Evolutionary conservation across 2,797 vertebrate species (phyloP).

Genomic region (Phalanger gymnotis): DNA sequence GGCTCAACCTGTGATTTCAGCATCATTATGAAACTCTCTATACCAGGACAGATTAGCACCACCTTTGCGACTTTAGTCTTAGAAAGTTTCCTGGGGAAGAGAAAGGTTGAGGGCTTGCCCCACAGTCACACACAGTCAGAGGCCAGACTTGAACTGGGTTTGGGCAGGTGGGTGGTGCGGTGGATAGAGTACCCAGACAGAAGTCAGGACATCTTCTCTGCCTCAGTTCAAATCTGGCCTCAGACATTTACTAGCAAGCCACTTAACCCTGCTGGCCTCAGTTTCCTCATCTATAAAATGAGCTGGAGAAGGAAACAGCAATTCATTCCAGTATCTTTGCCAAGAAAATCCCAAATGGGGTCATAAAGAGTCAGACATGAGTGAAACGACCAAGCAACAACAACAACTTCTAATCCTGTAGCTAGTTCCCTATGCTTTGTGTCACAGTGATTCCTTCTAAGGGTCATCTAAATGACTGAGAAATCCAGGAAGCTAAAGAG

Average conservation of each 20-base stretch:
- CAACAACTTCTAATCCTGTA: background rate
- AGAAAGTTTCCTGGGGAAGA: background rate
- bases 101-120: background rate
- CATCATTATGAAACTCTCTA: background rate
- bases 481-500: background rate
- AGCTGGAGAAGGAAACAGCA: background rate
- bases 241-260: background rate
- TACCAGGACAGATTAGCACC: background rate
- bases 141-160: background rate
- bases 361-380: background rate
- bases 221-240: background rate
- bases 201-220: background rate
- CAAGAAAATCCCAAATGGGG: background rate
- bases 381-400: background rate
- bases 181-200: background rate
- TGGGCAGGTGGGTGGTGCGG: background rate
- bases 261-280: background rate
- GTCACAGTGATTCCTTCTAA: background rate
- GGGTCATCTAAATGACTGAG: background rate
- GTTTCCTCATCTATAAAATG: background rate
- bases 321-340: background rate
- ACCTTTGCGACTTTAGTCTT: background rate
- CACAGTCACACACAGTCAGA: background rate
- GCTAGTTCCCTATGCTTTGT: no score
- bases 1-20: background rate